Base-by-base conservation (phyloP, 2,888 invertebrate species). In the Harmothoe impar region DNA sequence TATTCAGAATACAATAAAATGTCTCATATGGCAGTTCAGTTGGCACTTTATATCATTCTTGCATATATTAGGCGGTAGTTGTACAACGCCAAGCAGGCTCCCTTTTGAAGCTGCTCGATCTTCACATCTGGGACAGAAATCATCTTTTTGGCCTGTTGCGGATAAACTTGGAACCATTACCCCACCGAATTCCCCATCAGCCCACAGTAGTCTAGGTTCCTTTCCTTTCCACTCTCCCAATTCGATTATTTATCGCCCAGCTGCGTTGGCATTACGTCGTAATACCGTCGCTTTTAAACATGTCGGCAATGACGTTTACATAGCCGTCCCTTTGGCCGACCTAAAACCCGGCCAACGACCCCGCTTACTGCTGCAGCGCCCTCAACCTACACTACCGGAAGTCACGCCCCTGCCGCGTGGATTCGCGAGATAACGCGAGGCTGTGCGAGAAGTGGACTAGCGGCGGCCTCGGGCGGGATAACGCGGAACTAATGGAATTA, bases 371-470 rank as follows among this genome's bases (percentile, higher is more conserved):
- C 72, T 29, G 72, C 5, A 72, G 72, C 17, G 72, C 72, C 72
- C 20, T 29, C 72, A n/a, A 72, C 25, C 15, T 29, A 72, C 7
- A 15, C 25, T 29, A 72, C 25, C 29, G 72, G n/a, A n/a, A 29
- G 72, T n/a, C 72, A 72, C 29, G 72, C 72, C 72, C 62, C 72
- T 29, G 72, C 72, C 72, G 31, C 72, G 72, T 72, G 72, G 31
- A 3, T 29, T 15, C 31, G 31, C 72, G 31, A 72, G 72, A 72
- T 72, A 72, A 72, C 72, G 29, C 29, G 72, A 72, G 72, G 15
- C 29, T 12, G 31, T 29, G 29, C 72, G 31, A 72, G 62, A 62
- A 62, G 20, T 62, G 62, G 7, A n/a, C 62, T 15, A n/a, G 23
- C 20, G 62, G 62, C n/a, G 62, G 23, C 62, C 62, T 15, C 12